Conservation (phyloP, 2,888 invertebrate species). For the Mallateleia sp. region DNA sequence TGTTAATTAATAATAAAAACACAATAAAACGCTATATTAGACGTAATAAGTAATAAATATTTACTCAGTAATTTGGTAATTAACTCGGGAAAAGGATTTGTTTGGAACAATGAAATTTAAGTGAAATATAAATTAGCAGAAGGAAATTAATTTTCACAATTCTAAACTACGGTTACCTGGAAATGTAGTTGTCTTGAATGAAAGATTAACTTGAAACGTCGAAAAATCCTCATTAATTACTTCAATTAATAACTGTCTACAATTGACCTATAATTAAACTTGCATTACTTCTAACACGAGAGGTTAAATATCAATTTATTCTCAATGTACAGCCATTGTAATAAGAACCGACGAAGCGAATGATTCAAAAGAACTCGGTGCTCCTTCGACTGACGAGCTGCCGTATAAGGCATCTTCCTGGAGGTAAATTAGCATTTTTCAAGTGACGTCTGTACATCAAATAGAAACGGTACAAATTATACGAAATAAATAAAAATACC, state of each 20-base stretch:
- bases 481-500: too few relatives aligned
- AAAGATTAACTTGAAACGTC: constrained; percentile 17
- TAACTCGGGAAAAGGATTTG: not conserved
- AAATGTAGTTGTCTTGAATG: constrained; percentile 6
- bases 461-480: too few relatives aligned
- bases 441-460: constrained; percentile 11
- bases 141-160: constrained; percentile 8
- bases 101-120: not conserved
- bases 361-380: constrained; percentile 34
- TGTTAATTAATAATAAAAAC: not conserved
- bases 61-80: not conserved
- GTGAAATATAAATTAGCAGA: constrained; percentile 1
- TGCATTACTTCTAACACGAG: constrained; percentile 21
- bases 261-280: constrained; percentile 35
- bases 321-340: constrained; percentile 9
- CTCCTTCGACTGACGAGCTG: constrained; percentile 15
- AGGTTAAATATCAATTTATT: constrained; percentile 44
- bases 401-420: constrained; percentile 38
- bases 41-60: not conserved
- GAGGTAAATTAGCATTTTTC: constrained; percentile 40
- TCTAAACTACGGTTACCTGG: not conserved
- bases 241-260: constrained; percentile 31
- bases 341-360: constrained; percentile 24
- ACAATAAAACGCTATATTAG: too few relatives aligned
- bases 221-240: constrained; percentile 22